Evolutionary conservation across 1,140 invertebrate genomes (phyloP).

Genomic region (Acyrthosiphon pisum): DNA sequence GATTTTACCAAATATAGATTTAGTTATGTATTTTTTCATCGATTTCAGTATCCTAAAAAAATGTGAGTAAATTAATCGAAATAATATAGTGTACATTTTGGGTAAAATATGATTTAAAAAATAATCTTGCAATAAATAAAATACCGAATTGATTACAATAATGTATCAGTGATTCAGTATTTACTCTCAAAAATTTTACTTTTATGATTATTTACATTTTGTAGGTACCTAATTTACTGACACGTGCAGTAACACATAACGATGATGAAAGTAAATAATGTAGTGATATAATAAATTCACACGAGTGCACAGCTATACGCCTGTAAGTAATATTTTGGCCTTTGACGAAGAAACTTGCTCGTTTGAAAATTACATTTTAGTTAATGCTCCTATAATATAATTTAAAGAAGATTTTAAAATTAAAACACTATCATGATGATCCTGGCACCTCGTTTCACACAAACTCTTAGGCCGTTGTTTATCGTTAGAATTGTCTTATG

Average conservation of each 20-base stretch:
- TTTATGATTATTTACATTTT: not conserved
- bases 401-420: not conserved
- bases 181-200: not conserved
- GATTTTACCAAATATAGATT: not conserved
- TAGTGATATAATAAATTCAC: constrained; percentile 24
- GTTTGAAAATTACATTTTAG: not conserved
- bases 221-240: constrained; percentile 5
- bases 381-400: not conserved
- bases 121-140: not conserved
- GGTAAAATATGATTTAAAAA: not conserved
- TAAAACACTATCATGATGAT: not conserved
- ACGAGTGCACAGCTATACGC: not conserved
- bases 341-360: not conserved
- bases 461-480: not conserved
- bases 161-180: not conserved
- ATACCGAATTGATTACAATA: not conserved
- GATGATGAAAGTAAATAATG: not conserved
- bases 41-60: not conserved
- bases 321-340: not conserved
- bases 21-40: not conserved
- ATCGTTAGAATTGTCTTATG: not conserved
- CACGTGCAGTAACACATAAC: not conserved
- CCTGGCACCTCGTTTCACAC: not conserved
- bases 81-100: not conserved
- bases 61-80: not conserved